A percentile compares a stretch with the other conserved stretches of the same genome.
Evolutionary conservation across 2,113 vertebrate species (phyloP).

Genomic region (Hoplias malabaricus): DNA sequence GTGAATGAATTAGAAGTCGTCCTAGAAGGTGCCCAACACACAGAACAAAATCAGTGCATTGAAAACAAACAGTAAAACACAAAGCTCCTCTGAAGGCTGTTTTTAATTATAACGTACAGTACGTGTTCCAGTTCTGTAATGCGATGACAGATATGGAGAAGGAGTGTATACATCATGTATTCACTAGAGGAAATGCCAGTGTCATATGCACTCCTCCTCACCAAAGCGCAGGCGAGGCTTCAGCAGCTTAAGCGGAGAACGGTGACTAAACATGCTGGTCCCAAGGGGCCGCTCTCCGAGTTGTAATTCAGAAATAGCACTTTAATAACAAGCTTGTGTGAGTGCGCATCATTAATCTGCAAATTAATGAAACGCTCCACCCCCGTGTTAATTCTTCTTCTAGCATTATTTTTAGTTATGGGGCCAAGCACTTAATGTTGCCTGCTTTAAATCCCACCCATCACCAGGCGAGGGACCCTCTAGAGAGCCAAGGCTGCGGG

Average conservation of each 20-base stretch:
- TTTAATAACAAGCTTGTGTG: conserved; percentile 79
- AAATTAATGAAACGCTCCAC: conserved; percentile 77
- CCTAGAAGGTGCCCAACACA: not conserved
- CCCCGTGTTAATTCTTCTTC: conserved; percentile 74
- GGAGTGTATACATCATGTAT: conserved; percentile 37
- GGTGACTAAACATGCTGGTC: conserved; percentile 76
- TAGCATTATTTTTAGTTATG: conserved; percentile 68
- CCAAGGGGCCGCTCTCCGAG: conserved; percentile 76
- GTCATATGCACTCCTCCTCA: conserved; percentile 4
- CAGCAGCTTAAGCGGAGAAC: conserved; percentile 74
- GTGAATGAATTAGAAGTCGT: not conserved
- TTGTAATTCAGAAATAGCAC: conserved; percentile 81
- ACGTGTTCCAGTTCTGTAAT: conserved; percentile 21
- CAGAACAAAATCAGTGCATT: not conserved
- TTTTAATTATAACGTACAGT: not conserved
- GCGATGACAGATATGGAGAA: conserved; percentile 23
- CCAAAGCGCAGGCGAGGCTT: conserved; percentile 28
- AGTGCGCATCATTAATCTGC: conserved; percentile 77
- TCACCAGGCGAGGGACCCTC: conserved; percentile 9
- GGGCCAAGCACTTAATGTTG: conserved; percentile 37
- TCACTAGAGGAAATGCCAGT: conserved; percentile 32
- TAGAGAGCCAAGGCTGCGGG: conserved; percentile 14
- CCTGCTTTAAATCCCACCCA: conserved; percentile 28
- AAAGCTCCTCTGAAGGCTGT: not conserved
- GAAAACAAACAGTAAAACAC: not conserved